A percentile compares a stretch with the other conserved stretches of the same genome.
phyloP scores from a whole-genome alignment of 2,888 invertebrate genomes.

The Diabrotica balteata region DNA sequence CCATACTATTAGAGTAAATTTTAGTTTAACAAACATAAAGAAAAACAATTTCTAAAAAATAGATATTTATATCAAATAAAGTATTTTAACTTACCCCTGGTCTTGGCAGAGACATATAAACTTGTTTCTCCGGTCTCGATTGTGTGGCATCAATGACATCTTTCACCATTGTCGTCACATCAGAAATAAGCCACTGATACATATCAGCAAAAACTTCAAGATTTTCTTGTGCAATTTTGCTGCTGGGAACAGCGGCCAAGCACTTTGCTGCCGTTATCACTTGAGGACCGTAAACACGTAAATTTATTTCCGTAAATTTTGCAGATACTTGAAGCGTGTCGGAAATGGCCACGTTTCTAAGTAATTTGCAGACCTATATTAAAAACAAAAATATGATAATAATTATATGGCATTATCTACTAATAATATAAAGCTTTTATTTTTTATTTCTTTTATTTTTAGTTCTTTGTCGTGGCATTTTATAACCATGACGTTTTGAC shows the following conservation, averaged over 20 bases:
- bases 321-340: slow-evolving; percentile 95
- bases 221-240: slow-evolving; percentile 96
- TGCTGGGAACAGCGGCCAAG: slow-evolving; percentile 87
- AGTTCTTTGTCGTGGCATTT: too few species aligned
- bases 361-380: slow-evolving; percentile 88
- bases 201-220: slow-evolving; percentile 93
- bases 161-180: slow-evolving; percentile 88
- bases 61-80: too few species aligned
- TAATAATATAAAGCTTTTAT: not conserved
- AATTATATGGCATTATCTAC: not conserved
- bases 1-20: too few species aligned
- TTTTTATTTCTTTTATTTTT: not conserved
- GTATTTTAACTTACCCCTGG: slow-evolving; percentile 77
- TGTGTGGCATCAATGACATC: slow-evolving; percentile 85
- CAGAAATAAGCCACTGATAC: slow-evolving; percentile 93
- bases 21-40: too few species aligned
- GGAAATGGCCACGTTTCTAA: slow-evolving; percentile 93
- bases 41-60: too few species aligned
- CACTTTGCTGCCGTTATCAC: slow-evolving; percentile 91
- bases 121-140: slow-evolving; percentile 73
- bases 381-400: not conserved
- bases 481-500: too few species aligned
- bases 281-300: slow-evolving; percentile 95
- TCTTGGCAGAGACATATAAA: slow-evolving; percentile 92
- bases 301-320: slow-evolving; percentile 94